These are phyloP conservation scores for Nematolebias whitei DNA, from an alignment of 2,113 vertebrate species.

Conservation along the genomic window DNA sequence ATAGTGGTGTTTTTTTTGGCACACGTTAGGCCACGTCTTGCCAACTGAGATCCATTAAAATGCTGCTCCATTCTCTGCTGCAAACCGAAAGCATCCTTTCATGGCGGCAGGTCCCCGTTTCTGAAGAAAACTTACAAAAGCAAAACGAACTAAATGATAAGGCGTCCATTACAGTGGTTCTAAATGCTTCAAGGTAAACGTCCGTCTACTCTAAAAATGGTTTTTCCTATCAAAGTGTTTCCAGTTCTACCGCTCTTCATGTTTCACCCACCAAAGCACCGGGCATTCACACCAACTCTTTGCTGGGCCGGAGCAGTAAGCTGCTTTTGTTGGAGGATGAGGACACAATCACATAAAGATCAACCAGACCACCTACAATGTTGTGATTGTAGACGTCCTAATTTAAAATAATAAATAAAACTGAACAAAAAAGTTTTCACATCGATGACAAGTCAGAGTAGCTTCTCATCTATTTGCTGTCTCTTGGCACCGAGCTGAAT, in stretches of 20 bases:
- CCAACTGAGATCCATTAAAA: slow-evolving; percentile 56
- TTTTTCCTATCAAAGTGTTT: not conserved
- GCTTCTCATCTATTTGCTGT: too few species aligned
- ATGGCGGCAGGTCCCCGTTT: slow-evolving; percentile 36
- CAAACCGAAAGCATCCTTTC: slow-evolving; percentile 45
- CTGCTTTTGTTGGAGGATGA: not conserved
- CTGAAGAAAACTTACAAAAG: slow-evolving; percentile 31
- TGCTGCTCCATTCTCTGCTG: slow-evolving; percentile 41
- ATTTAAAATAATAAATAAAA: too few species aligned
- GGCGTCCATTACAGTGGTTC: slow-evolving; percentile 32
- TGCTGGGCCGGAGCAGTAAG: not conserved
- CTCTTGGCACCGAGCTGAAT: too few species aligned
- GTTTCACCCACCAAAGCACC: not conserved
- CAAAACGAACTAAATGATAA: slow-evolving; percentile 43
- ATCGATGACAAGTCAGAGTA: too few species aligned
- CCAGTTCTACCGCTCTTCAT: not conserved
- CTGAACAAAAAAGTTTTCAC: too few species aligned
- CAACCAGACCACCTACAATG: too few species aligned
- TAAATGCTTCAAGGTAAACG: slow-evolving; percentile 22
- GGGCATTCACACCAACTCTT: not conserved
- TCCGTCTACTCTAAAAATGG: slow-evolving; percentile 8
- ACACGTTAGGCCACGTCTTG: slow-evolving; percentile 13
- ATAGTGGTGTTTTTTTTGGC: slow-evolving; percentile 40
- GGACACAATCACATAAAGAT: not conserved
- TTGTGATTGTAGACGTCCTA: too few species aligned